Evolutionary conservation across 2,888 invertebrate genomes (phyloP).

Genomic region (Chirona hameri): DNA sequence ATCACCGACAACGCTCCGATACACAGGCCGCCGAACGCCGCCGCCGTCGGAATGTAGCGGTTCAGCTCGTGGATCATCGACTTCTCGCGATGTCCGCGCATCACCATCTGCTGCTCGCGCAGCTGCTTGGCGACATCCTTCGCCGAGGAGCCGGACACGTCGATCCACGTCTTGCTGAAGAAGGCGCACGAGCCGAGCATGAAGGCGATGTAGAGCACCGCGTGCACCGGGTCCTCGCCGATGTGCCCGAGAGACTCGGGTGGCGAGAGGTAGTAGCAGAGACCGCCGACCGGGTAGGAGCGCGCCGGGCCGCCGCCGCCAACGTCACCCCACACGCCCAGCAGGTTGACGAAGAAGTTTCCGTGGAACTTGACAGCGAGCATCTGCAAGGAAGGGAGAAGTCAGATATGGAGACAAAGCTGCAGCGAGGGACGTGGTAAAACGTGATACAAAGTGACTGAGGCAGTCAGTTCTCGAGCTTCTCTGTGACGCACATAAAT

Average conservation of each 20-base stretch:
- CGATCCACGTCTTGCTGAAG: conserved; percentile 99
- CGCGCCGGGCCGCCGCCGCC: conserved; percentile 92
- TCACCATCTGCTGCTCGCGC: conserved; percentile 99
- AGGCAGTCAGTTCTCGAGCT: too few relatives aligned
- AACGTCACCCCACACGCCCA: conserved; percentile 98
- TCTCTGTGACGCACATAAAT: too few relatives aligned
- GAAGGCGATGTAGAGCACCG: conserved; percentile 92
- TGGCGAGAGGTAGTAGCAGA: conserved; percentile 98
- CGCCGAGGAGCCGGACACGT: conserved; percentile 98
- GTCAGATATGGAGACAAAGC: too few relatives aligned
- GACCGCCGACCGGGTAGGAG: conserved; percentile 94
- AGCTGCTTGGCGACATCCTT: conserved; percentile 99
- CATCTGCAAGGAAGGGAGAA: conserved; percentile 62
- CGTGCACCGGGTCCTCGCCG: conserved; percentile 93
- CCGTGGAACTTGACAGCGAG: conserved; percentile 96
- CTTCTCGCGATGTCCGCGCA: conserved; percentile 98
- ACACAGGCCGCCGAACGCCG: conserved; percentile 98
- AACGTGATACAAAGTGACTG: too few relatives aligned
- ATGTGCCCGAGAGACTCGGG: conserved; percentile 96
- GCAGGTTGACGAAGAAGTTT: conserved; percentile 92
- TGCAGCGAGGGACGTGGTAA: too few relatives aligned
- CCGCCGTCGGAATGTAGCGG: conserved; percentile 99
- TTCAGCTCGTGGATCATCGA: conserved; percentile 99
- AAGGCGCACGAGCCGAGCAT: conserved; percentile 99
- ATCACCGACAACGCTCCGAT: conserved; percentile 98